These are phyloP conservation scores for Bugulina stolonifera DNA, from an alignment of 2,888 invertebrate genomes.

Conservation along the genomic window DNA sequence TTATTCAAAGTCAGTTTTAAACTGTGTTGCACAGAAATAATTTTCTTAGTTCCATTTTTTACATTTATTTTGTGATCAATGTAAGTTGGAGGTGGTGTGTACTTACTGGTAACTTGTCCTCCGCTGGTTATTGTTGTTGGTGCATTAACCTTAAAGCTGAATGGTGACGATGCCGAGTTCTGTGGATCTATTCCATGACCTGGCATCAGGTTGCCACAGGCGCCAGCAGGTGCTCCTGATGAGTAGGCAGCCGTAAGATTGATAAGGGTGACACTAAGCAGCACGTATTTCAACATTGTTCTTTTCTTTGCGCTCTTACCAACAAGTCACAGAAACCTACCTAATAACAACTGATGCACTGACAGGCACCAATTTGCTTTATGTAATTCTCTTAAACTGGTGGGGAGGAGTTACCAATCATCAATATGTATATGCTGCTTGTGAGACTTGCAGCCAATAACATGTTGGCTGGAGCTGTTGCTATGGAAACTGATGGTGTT, in stretches of 20 bases:
- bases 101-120: conserved; percentile 3
- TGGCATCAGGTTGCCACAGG: conserved; percentile 17
- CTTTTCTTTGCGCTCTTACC: too few relatives aligned
- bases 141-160: not conserved
- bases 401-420: too few relatives aligned
- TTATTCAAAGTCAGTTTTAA: not conserved
- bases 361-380: too few relatives aligned
- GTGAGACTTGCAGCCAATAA: not conserved
- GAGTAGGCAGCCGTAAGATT: not conserved
- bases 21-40: not conserved
- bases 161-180: not conserved
- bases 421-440: too few relatives aligned
- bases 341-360: too few relatives aligned
- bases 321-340: too few relatives aligned
- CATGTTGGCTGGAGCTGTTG: not conserved
- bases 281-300: not conserved
- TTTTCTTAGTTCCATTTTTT: not conserved
- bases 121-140: not conserved
- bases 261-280: not conserved
- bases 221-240: not conserved
- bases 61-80: not conserved
- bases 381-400: too few relatives aligned
- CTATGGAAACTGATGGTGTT: not conserved
- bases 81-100: too few relatives aligned
- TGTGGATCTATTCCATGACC: not conserved